A percentile compares a stretch with the other conserved stretches of the same genome.
Evolutionary conservation across 2,888 invertebrate species (phyloP).

Genomic region (Isoperla grammatica): DNA sequence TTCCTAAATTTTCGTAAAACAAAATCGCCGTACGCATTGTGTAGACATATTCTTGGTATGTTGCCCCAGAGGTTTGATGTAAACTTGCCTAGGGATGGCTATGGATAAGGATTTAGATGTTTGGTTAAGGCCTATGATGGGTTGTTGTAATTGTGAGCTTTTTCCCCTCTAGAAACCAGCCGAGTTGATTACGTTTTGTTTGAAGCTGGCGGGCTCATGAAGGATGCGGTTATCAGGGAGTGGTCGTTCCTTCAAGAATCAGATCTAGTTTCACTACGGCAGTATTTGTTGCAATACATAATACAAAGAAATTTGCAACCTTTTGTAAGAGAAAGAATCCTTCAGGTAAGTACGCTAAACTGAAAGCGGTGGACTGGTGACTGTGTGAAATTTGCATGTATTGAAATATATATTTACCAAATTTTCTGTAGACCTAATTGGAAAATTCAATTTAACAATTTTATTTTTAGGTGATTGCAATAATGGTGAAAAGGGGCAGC

Average conservation of each 20-base stretch:
- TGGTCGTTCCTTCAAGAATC: constrained; percentile 67
- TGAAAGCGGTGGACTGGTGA: too few relatives aligned
- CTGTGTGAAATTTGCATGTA: too few relatives aligned
- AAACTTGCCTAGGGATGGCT: not conserved
- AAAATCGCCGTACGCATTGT: constrained; percentile 73
- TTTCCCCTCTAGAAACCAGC: constrained; percentile 51
- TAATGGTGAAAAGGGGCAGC: constrained; percentile 80
- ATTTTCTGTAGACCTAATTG: not conserved
- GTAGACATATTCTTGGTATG: constrained; percentile 65
- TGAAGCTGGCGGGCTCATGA: constrained; percentile 78
- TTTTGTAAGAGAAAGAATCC: constrained; percentile 69
- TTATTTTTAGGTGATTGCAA: constrained; percentile 64
- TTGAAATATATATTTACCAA: too few relatives aligned
- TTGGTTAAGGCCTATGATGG: too few relatives aligned
- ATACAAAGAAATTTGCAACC: constrained; percentile 60
- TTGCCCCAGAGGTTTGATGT: too few relatives aligned
- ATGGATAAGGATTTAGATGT: too few relatives aligned
- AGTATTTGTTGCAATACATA: constrained; percentile 74
- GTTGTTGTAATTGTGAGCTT: not conserved
- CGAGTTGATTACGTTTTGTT: constrained; percentile 75
- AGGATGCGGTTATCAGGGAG: constrained; percentile 75
- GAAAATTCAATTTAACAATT: not conserved
- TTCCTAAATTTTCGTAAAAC: constrained; percentile 77
- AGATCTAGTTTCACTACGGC: constrained; percentile 64
- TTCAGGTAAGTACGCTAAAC: constrained; percentile 53